Conservation (phyloP, 2,797 vertebrate species). For the Neoniphon sammara region DNA sequence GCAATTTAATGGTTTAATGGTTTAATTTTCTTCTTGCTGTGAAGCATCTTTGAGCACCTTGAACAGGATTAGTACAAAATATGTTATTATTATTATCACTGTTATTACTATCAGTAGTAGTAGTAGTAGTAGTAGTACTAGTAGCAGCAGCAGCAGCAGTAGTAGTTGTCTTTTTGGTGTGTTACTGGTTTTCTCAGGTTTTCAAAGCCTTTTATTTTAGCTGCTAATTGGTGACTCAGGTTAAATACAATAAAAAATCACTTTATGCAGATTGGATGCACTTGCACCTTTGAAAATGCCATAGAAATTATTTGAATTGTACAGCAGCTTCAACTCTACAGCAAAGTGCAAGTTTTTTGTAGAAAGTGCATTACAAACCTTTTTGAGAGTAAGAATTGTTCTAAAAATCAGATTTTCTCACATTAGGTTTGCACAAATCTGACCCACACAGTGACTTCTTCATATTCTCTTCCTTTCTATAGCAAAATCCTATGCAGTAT, state of each 20-base stretch:
- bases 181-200: conserved; percentile 37
- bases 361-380: conserved; percentile 14
- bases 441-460: conserved; percentile 9
- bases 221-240: conserved; percentile 61
- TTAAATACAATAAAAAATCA: conserved; percentile 42
- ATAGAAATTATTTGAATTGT: conserved; percentile 30
- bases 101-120: no score
- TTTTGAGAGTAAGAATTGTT: conserved; percentile 6
- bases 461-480: conserved; percentile 4
- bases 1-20: no score
- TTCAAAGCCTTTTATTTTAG: conserved; percentile 45
- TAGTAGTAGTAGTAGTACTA: no score
- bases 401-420: not conserved
- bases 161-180: no score
- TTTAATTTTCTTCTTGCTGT: no score
- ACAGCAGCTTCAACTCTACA: not conserved
- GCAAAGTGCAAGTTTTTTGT: conserved; percentile 2
- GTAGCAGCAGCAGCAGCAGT: no score
- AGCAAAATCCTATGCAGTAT: conserved; percentile 32
- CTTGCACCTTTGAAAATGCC: conserved; percentile 26
- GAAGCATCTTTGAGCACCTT: no score
- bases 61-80: no score
- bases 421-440: conserved; percentile 22
- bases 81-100: no score
- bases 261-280: conserved; percentile 3